Base-by-base conservation (phyloP, 2,797 vertebrate species). In the Crypturellus tataupa region DNA sequence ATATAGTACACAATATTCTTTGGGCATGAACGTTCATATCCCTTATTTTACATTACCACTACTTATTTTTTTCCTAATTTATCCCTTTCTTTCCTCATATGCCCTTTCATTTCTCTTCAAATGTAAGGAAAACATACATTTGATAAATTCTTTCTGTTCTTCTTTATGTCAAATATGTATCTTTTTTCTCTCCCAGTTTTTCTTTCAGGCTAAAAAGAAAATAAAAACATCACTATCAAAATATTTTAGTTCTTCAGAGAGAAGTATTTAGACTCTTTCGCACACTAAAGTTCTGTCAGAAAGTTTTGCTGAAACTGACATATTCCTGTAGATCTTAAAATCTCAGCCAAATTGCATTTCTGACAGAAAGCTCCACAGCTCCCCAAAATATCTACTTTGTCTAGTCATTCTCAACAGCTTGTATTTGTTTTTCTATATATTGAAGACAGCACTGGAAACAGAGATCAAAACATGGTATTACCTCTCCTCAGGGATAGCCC, bases 201-300 rank as follows among this genome's bases (percentile, higher is more conserved):
- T 3, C 7, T 81, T 81, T 44, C 17, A 37, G 3, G 65, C 3
- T 44, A 65, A 68, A 81, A 15, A 58, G 10, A 68, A 86, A 87
- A 60, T 35, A 81, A 87, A 92, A 73, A 23, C 10, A 65, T 44
- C 16, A 21, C 21, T 84, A 58, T 63, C 12, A 68, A 86, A 92
- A 75, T 53, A 27, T 81, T 93, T 84, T 6, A 6, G 31, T 86
- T 94, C 65, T n/a, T 31, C 24, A 29, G 12, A 81, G 15, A 27
- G 81, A 93, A 86, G 90, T 81, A 81, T 90, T 93, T 88, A 65
- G 33, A 75, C 24, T 60, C 8, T 40, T 56, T 81, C 88, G 10
- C 21, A n/a, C 11, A 46, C 24, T 60, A 25, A 91, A 80, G 64
- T 60, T 78, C 29, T 92, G 35, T 86, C 53, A 80, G 44, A 91